These are phyloP conservation scores for Acanthosepion esculentum DNA, from an alignment of 2,888 invertebrate species.

Conservation along the genomic window DNA sequence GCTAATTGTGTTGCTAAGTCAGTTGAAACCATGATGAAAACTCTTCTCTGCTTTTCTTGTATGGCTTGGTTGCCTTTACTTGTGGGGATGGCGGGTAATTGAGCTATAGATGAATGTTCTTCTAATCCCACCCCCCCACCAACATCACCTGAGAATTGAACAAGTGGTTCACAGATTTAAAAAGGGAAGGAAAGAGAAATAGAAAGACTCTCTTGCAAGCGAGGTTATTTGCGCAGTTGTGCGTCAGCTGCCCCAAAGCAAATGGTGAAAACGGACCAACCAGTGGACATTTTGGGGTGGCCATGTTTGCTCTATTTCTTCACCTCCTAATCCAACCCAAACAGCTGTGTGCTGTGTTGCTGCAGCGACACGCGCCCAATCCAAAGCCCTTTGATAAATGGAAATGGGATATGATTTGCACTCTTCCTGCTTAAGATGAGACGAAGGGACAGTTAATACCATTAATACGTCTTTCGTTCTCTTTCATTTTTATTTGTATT, in stretches of 20 bases:
- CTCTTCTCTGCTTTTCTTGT: too few species aligned
- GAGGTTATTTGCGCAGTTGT: background rate
- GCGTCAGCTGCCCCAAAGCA: slow-evolving; percentile 3
- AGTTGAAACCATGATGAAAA: too few species aligned
- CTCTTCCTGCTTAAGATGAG: background rate
- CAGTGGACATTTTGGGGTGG: background rate
- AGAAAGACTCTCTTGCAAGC: background rate
- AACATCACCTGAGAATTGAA: slow-evolving; percentile 13
- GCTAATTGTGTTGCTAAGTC: too few species aligned
- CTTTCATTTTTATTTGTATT: background rate
- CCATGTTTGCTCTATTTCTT: background rate
- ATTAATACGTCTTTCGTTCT: background rate
- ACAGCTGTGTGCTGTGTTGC: background rate
- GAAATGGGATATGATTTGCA: slow-evolving; percentile 22
- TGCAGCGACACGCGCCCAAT: background rate
- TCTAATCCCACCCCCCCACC: background rate
- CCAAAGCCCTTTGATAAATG: slow-evolving; percentile 33
- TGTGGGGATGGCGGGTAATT: background rate
- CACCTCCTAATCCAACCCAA: background rate
- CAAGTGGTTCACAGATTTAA: slow-evolving; percentile 33
- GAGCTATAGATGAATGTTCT: background rate
- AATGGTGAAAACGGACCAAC: background rate
- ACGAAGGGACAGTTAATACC: background rate
- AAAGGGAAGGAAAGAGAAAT: background rate
- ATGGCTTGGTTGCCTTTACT: too few species aligned